phyloP scores from a whole-genome alignment of 2,888 invertebrate genomes.

The Cephalotes varians region DNA sequence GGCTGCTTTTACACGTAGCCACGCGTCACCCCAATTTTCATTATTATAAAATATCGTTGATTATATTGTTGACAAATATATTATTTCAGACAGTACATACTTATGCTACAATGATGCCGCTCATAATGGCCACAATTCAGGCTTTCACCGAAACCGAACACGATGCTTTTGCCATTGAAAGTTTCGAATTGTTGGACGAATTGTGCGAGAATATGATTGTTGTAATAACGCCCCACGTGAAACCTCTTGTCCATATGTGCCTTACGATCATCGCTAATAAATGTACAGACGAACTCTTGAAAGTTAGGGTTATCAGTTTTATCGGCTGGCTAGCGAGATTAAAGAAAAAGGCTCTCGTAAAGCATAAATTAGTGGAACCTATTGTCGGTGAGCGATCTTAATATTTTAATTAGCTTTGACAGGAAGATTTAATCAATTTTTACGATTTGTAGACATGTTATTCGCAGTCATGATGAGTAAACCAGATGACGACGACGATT shows the following conservation, averaged over 20 bases:
- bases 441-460: conserved; percentile 87
- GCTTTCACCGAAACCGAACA: conserved; percentile 87
- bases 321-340: conserved; percentile 89
- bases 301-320: conserved; percentile 90
- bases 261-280: conserved; percentile 88
- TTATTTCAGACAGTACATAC: conserved; percentile 86
- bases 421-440: not conserved
- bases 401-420: not conserved
- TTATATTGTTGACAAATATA: conserved; percentile 21
- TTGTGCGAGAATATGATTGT: conserved; percentile 89
- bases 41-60: not conserved
- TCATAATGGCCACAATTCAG: conserved; percentile 88
- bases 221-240: conserved; percentile 89
- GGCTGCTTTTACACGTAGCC: not conserved
- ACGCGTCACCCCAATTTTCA: not conserved
- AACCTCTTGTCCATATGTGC: conserved; percentile 89
- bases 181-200: conserved; percentile 89
- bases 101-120: conserved; percentile 89
- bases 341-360: conserved; percentile 91
- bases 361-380: conserved; percentile 90
- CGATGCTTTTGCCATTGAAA: conserved; percentile 87
- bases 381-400: conserved; percentile 82
- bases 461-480: conserved; percentile 90
- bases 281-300: conserved; percentile 88
- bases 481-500: conserved; percentile 89